Conservation (phyloP, 2,888 invertebrate species). For the Brachypterus glaber region DNA sequence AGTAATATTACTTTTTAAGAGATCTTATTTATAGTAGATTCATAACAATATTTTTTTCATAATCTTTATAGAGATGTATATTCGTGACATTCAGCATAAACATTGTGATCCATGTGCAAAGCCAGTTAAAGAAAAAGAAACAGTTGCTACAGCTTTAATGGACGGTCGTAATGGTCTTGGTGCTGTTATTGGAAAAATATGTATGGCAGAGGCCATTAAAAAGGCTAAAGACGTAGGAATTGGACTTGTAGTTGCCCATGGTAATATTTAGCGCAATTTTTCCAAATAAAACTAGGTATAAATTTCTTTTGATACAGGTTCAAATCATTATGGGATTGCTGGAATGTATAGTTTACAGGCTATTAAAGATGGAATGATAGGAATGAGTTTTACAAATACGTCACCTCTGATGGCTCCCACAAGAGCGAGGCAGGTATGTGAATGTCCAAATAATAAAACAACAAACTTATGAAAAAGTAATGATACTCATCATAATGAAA, state of each 20-base stretch:
- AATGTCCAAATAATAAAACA: too few relatives aligned
- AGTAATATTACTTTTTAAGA: conserved; percentile 21
- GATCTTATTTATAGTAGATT: background rate
- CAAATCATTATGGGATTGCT: conserved; percentile 86
- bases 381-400: conserved; percentile 85
- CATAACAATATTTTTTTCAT: background rate
- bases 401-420: conserved; percentile 86
- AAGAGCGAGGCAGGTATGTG: conserved; percentile 61
- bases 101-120: conserved; percentile 42
- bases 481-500: too few relatives aligned
- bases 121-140: conserved; percentile 50
- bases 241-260: conserved; percentile 54
- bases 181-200: conserved; percentile 52
- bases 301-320: conserved; percentile 43
- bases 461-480: too few relatives aligned
- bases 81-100: conserved; percentile 47
- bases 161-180: conserved; percentile 60
- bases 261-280: conserved; percentile 23
- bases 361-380: conserved; percentile 61
- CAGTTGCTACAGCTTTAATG: conserved; percentile 45
- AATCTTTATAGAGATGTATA: conserved; percentile 47
- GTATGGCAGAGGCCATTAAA: conserved; percentile 54
- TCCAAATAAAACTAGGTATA: background rate
- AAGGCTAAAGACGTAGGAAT: conserved; percentile 58
- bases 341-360: conserved; percentile 76